phyloP scores from a whole-genome alignment of 2,888 invertebrate species.

The Agelastica alni region DNA sequence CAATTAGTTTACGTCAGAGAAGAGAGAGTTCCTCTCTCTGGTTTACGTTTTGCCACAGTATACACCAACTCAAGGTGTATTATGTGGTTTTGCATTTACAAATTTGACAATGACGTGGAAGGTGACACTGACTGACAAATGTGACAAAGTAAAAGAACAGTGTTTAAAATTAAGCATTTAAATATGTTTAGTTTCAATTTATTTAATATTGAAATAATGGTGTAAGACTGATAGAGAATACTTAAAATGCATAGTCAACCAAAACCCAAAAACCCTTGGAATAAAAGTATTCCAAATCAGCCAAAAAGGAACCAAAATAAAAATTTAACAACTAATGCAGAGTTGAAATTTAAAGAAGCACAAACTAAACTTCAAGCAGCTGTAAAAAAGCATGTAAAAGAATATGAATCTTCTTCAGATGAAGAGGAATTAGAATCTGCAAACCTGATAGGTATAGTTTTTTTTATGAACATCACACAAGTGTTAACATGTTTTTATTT shows the following conservation, averaged over 20 bases:
- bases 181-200: neutral
- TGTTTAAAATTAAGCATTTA: neutral
- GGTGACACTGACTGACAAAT: neutral
- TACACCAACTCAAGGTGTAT: too few species aligned
- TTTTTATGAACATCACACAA: slow-evolving; percentile 1
- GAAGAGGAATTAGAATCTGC: slow-evolving; percentile 60
- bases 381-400: slow-evolving; percentile 58
- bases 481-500: too few species aligned
- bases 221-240: neutral
- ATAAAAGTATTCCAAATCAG: slow-evolving; percentile 35
- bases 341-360: slow-evolving; percentile 57
- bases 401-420: slow-evolving; percentile 61
- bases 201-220: neutral
- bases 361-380: slow-evolving; percentile 59
- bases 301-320: slow-evolving; percentile 32
- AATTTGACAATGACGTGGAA: neutral
- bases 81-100: too few species aligned
- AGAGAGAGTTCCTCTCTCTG: too few species aligned
- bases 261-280: slow-evolving; percentile 43
- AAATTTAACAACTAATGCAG: slow-evolving; percentile 38
- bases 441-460: slow-evolving; percentile 56
- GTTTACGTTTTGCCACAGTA: too few species aligned
- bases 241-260: slow-evolving; percentile 36
- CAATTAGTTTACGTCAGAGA: too few species aligned
- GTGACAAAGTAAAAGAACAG: neutral